Evolutionary conservation across 2,888 invertebrate genomes (phyloP).

Genomic region (Branchipolynoe longqiensis): DNA sequence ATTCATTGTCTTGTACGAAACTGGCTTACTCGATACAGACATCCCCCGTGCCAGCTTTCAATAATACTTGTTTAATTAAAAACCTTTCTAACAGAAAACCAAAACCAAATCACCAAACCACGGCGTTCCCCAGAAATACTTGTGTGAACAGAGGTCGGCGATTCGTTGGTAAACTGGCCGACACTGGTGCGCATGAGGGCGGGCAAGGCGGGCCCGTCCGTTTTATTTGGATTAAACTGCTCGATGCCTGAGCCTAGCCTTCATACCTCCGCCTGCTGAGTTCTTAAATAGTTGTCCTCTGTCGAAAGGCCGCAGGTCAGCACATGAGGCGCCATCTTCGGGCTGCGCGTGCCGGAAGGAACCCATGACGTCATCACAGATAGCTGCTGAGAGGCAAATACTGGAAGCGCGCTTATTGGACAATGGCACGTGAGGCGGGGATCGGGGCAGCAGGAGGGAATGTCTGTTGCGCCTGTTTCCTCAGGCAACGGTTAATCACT

Average conservation of each 20-base stretch:
- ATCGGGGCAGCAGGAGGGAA: neutral
- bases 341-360: conserved; percentile 18
- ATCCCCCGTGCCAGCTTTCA: too few relatives aligned
- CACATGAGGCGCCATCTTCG: neutral
- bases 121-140: too few relatives aligned
- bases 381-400: neutral
- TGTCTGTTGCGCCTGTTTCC: neutral
- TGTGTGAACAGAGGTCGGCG: too few relatives aligned
- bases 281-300: conserved; percentile 29
- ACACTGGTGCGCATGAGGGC: too few relatives aligned
- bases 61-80: too few relatives aligned
- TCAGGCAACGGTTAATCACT: too few relatives aligned
- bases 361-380: conserved; percentile 21
- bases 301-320: conserved; percentile 34
- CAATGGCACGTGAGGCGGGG: conserved; percentile 10
- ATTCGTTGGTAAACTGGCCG: too few relatives aligned
- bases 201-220: too few relatives aligned
- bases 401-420: neutral
- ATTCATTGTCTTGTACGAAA: conserved; percentile 45
- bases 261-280: conserved; percentile 1
- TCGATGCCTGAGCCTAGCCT: conserved; percentile 7
- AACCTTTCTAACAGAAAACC: too few relatives aligned
- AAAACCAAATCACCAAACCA: too few relatives aligned
- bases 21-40: too few relatives aligned
- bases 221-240: too few relatives aligned